Evolutionary conservation across 2,888 invertebrate genomes (phyloP).

Genomic region (Atethmia centrago): DNA sequence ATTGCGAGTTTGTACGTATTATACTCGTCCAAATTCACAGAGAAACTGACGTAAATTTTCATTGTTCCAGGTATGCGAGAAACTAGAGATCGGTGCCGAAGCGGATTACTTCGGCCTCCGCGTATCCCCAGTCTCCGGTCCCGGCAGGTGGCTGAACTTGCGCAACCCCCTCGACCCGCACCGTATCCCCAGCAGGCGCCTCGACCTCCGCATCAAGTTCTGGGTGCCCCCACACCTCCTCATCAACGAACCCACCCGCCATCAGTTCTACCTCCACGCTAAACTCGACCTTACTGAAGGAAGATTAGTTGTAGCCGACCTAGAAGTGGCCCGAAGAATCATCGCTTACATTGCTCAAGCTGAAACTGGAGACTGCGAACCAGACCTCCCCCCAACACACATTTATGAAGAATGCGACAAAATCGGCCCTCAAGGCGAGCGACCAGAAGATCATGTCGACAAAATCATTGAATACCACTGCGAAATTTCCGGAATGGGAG

Average conservation of each 20-base stretch:
- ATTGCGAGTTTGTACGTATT: not conserved
- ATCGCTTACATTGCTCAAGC: slow-evolving; percentile 95
- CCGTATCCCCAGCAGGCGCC: slow-evolving; percentile 92
- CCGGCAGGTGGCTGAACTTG: slow-evolving; percentile 96
- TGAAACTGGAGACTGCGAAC: slow-evolving; percentile 93
- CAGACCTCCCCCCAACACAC: slow-evolving; percentile 90
- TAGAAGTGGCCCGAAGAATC: slow-evolving; percentile 92
- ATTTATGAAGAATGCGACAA: slow-evolving; percentile 92
- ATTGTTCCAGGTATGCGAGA: slow-evolving; percentile 94
- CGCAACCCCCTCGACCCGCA: slow-evolving; percentile 95
- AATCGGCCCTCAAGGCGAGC: slow-evolving; percentile 91
- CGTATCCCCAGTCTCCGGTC: slow-evolving; percentile 90
- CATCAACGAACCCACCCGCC: slow-evolving; percentile 95
- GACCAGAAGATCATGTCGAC: slow-evolving; percentile 91
- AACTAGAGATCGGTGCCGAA: slow-evolving; percentile 95
- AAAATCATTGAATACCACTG: slow-evolving; percentile 92
- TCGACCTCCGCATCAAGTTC: slow-evolving; percentile 95
- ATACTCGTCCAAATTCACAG: not conserved
- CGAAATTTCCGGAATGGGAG: slow-evolving; percentile 92
- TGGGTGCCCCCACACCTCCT: slow-evolving; percentile 97
- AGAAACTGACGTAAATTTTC: slow-evolving; percentile 31
- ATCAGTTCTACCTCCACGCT: slow-evolving; percentile 96
- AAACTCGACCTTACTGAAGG: slow-evolving; percentile 94
- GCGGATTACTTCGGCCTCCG: slow-evolving; percentile 97
- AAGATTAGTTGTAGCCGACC: slow-evolving; percentile 93